Conservation (phyloP, 1,140 invertebrate species). For the Chlorops oryzae region DNA sequence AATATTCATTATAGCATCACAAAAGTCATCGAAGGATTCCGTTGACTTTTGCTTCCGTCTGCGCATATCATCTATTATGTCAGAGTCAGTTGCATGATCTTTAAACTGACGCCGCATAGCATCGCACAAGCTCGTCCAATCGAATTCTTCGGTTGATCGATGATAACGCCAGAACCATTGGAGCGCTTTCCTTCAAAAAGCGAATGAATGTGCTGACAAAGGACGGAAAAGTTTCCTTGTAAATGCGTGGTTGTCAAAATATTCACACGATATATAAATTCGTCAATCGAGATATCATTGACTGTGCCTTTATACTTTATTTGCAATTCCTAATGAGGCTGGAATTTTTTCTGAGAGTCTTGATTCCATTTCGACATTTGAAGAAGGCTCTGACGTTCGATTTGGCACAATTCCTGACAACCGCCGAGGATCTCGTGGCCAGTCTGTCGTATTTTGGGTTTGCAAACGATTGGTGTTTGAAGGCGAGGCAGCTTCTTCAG, state of each 20-base stretch:
- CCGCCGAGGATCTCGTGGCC: too few species aligned
- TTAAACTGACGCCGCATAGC: neutral
- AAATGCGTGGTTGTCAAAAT: neutral
- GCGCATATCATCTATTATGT: neutral
- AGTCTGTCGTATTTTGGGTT: too few species aligned
- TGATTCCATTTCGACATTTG: too few species aligned
- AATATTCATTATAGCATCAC: neutral
- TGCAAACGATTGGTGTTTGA: too few species aligned
- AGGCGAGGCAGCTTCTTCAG: too few species aligned
- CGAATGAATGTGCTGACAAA: too few species aligned
- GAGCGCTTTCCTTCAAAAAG: too few species aligned
- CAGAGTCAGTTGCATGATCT: neutral
- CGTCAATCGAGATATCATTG: neutral
- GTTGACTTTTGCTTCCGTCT: neutral
- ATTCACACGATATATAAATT: constrained; percentile 1
- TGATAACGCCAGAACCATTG: constrained; percentile 1
- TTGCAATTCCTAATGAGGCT: too few species aligned
- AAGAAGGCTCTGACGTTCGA: too few species aligned
- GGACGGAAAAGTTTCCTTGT: neutral
- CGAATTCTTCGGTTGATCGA: neutral
- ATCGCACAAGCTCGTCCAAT: neutral
- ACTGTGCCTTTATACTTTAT: too few species aligned
- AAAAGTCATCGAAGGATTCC: constrained; percentile 2
- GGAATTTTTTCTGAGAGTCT: too few species aligned
- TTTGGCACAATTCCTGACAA: too few species aligned